phyloP scores from a whole-genome alignment of 2,888 invertebrate genomes.

The Cepaea hortensis region DNA sequence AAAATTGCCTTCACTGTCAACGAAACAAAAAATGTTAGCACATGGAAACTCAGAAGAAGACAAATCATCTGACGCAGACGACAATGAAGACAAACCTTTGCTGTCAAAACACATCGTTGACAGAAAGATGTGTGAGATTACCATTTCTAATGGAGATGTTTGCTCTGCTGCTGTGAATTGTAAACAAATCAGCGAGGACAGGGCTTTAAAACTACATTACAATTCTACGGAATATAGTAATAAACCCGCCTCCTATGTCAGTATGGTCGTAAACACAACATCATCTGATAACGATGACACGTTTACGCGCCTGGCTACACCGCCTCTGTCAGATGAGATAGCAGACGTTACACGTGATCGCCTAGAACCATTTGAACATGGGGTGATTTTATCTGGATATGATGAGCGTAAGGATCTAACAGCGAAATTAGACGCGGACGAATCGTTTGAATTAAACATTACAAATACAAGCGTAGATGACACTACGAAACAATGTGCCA shows the following conservation, averaged over 20 bases:
- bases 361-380: neutral
- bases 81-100: slow-evolving; percentile 21
- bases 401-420: neutral
- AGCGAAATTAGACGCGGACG: neutral
- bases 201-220: neutral
- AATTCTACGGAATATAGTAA: neutral
- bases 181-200: too few relatives aligned
- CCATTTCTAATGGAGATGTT: neutral
- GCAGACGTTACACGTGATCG: neutral
- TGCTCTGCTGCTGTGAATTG: neutral
- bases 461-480: neutral
- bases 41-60: neutral
- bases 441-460: neutral
- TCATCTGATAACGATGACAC: too few relatives aligned
- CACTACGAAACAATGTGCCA: neutral
- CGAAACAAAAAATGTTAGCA: neutral
- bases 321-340: neutral
- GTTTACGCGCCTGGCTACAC: neutral
- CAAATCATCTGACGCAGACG: neutral
- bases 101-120: neutral
- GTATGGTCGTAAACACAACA: too few relatives aligned
- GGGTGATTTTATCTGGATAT: neutral
- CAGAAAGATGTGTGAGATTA: neutral
- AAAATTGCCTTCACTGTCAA: neutral
- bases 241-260: neutral